Evolutionary conservation across 2,797 vertebrate species (phyloP), one percentile per base, ranked within the genome.

Genomic region (Sebastes vulpes): DNA sequence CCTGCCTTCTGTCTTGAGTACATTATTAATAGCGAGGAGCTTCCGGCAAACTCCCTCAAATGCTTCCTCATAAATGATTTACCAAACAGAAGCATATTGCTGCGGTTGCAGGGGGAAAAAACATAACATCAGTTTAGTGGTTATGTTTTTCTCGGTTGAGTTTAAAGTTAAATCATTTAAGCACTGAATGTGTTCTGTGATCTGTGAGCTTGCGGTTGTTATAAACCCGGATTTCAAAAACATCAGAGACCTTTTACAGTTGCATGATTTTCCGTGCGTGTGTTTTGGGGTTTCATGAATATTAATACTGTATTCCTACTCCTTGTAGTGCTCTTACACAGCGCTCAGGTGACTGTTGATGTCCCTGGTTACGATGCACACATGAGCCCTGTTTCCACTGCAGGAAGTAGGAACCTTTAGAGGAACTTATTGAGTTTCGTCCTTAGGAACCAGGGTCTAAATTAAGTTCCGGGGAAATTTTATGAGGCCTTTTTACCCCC

Each of bases 11-110:
- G 66, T 31, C 54, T 38, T 7, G 4, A 56, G n/a, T 72, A 29
- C 70, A 74, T 82, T 73, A 82, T 78, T 78, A 35, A 74, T 61
- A 54, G 14, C 8, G 25, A 69, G 52, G 3, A 65, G 65, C 81
- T 53, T 70, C 65, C 70, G 31, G 72, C 58, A n/a, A 4, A 1
- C 42, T 46, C 14, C 52, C 50, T 50, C 16, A 53, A 38, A 66
- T 38, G 23, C 50, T 12, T 23, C 60, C 53, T 61, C 25, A 75
- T 83, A 4, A 70, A 74, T 60, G 38, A 65, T 71, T 78, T 50
- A 72, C 23, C 50, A 63, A n/a, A 48, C 2, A 20, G 52, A 77
- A 23, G 52, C 25, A 18, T 11, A 6, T 26, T 32, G 23, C 35
- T 52, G 56, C 35, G 2, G 50, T 48, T 65, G 53, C 14, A 71